Evolutionary conservation across 1,140 invertebrate species (phyloP), one percentile per base, ranked within the genome.

Genomic region (Conus betulinus): DNA sequence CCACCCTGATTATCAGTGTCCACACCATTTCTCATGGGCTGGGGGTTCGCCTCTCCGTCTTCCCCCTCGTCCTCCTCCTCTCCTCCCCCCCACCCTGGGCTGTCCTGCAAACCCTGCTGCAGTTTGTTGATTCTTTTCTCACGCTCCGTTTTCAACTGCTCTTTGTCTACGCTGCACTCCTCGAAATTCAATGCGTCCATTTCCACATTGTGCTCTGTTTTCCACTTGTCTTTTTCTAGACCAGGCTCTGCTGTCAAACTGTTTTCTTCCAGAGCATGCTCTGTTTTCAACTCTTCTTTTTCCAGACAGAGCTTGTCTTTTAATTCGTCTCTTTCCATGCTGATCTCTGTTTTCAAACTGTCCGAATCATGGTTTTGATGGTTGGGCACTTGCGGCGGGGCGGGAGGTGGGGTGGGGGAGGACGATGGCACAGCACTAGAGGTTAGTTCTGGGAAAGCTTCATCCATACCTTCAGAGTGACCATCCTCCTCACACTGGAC

Each of bases 401-500:
- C 20, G 67, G 20, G 23, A 23, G 67, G 7, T 17, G 20, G 67
- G 67, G 67, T 71, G 8, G 67, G 23, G 23, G 67, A 71, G 67
- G 20, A 20, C 7, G 20, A 20, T 10, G 67, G 67, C 67, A 13
- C 67, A 55, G 23, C 53, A 53, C 51, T 60, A 23, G 10, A 17
- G 25, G 10, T 53, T 1, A 15, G 4, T 39, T 27, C 84, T 39
- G 15, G 11, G 10, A 53, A 57, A 60, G 11, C 10, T 85, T 60
- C 25, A 10, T 60, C 57, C 57, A 27, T 6, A n/a, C 7, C 82
- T 84, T 23, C 82, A 53, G 39, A 11, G 82, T 60, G 13, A 39
- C 55, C 20, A 83, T 51, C 84, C 79, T 60, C 87, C 51, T 87
- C 55, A 84, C 87, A 23, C 39, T 89, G 51, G 2, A 23, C 60